phyloP scores from a whole-genome alignment of 2,797 vertebrate species.

The Tarsius wallacei region DNA sequence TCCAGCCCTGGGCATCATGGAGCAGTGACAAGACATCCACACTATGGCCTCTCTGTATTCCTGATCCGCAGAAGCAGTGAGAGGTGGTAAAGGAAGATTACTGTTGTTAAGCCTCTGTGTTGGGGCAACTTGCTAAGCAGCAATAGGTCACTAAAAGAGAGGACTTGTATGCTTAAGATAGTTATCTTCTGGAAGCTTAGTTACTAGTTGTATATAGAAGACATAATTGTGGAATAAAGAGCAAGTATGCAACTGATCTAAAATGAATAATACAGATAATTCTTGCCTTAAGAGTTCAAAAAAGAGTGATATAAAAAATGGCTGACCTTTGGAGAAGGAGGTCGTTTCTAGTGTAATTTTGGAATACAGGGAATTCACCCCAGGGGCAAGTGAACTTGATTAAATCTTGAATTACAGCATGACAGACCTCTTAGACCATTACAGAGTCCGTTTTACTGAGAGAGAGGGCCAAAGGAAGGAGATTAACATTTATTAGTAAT shows the following conservation, averaged over 20 bases:
- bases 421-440: background rate
- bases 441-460: too few species aligned
- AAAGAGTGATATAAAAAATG: background rate
- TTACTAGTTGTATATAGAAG: background rate
- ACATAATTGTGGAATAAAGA: background rate
- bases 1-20: too few species aligned
- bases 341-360: too few species aligned
- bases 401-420: rapidly evolving
- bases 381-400: rapidly evolving
- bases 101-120: background rate
- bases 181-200: background rate
- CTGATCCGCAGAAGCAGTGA: background rate
- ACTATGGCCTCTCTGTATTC: rapidly evolving
- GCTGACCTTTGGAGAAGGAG: background rate
- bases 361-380: background rate
- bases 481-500: too few species aligned
- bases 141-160: rapidly evolving
- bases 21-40: background rate
- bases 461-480: background rate
- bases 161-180: background rate
- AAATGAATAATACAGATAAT: background rate
- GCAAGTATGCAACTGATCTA: background rate
- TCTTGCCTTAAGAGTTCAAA: background rate
- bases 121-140: too few species aligned
- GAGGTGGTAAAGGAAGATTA: rapidly evolving